Base-by-base conservation (phyloP, 2,113 vertebrate species). In the Halcyon malimbica region DNA sequence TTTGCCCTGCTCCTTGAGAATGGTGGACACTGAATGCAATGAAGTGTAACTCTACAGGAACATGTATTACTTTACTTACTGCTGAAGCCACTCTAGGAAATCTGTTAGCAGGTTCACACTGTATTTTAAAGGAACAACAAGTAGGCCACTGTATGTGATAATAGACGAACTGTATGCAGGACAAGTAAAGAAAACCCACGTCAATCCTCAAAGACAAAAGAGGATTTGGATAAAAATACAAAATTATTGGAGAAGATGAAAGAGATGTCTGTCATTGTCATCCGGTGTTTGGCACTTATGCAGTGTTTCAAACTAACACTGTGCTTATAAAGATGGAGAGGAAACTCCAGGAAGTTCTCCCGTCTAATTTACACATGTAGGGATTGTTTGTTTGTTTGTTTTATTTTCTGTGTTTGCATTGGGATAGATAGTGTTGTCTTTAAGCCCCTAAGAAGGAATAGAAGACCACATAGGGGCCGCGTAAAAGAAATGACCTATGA, bases 311-410 rank as follows among this genome's bases (percentile, higher is more conserved):
- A 80, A 57, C 46, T 53, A 29, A 37, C 37, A 9, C 2, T 37
- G 2, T 69, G 8, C 41, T 92, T 80, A 16, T n/a, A 54, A 77
- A 77, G 31, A 37, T 0, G 0, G 57, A n/a, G 29, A 62, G 21
- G 13, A 77, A 83, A 50, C 4, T 28, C 77, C 8, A 56, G 73
- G 50, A 57, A 56, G 31, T 37, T 76, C 17, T 62, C 5, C 17
- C 68, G 13, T 84, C 89, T 85, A 59, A 15, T 73, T 68, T 29
- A 35, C 10, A 67, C 8, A 33, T 0, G 0, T 9, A 28, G 4
- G 7, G 6, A 28, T 7, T n/a, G 59, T 69, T 26, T 63, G 8
- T 64, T 44, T 59, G 3, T 44, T 81, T 71, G 13, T 8, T 83
- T 42, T 21, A 9, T 68, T 90, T 88, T 62, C 14, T 67, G 17